Evolutionary conservation across 2,113 vertebrate species (phyloP).

Genomic region (Oenanthe oenanthe): DNA sequence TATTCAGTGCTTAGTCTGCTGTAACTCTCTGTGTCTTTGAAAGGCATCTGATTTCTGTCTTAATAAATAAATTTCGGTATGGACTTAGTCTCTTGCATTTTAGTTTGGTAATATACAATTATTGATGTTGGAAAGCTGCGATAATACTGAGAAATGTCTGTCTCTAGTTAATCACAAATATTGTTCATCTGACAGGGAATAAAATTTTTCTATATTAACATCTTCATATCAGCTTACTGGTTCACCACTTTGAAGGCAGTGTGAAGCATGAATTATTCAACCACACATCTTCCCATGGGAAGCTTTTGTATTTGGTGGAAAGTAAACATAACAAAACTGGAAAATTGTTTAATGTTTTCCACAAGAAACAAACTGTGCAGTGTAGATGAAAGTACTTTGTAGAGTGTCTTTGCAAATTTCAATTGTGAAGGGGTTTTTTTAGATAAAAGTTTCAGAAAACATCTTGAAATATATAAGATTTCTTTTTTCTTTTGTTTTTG

Average conservation of each 20-base stretch:
- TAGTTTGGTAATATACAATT: neutral
- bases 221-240: neutral
- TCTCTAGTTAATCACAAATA: neutral
- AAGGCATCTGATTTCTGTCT: neutral
- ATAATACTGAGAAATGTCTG: neutral
- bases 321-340: neutral
- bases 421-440: accelerated
- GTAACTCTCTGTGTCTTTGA: neutral
- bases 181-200: neutral
- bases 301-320: neutral
- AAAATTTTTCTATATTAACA: neutral
- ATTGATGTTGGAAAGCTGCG: neutral
- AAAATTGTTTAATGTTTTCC: neutral
- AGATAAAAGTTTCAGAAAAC: neutral
- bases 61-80: neutral
- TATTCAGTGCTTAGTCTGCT: neutral
- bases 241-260: neutral
- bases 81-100: neutral
- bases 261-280: neutral
- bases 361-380: neutral
- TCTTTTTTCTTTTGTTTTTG: neutral
- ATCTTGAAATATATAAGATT: neutral
- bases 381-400: neutral
- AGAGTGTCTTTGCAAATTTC: neutral
- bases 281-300: neutral